Percentiles rank a stretch among this genome's conserved stretches.
Conservation (phyloP, 2,113 vertebrate genomes). For the Pelusios castaneus region DNA sequence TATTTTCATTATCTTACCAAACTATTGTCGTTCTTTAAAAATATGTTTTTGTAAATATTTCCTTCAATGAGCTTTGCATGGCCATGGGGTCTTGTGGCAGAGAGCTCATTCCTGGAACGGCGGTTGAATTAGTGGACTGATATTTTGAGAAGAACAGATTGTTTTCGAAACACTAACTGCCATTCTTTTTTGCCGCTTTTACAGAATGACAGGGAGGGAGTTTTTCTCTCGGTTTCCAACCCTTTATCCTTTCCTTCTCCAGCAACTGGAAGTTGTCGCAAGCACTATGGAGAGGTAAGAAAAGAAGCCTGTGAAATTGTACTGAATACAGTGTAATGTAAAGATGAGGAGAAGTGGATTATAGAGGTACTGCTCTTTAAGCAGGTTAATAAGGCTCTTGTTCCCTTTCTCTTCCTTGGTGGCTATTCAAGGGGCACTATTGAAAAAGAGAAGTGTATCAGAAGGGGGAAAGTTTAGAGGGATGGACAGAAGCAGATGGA, state of each 20-base stretch:
- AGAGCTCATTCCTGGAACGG: neutral
- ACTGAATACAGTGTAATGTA: neutral
- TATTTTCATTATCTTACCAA: neutral
- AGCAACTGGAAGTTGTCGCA: constrained; percentile 87
- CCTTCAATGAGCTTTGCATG: neutral
- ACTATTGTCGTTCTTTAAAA: neutral
- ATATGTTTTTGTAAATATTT: neutral
- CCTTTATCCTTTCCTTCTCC: constrained; percentile 93
- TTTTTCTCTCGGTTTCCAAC: constrained; percentile 95
- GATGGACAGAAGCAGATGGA: neutral
- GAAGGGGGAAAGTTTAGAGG: neutral
- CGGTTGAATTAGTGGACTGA: neutral
- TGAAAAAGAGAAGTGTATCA: neutral
- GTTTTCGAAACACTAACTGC: neutral
- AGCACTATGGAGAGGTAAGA: constrained; percentile 88
- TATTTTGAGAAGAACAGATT: neutral
- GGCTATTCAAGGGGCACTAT: neutral
- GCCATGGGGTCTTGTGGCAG: neutral
- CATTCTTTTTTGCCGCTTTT: neutral
- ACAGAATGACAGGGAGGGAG: constrained; percentile 95
- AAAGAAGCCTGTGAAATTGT: neutral
- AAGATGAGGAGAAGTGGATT: neutral
- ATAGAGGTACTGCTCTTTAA: neutral
- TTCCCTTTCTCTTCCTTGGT: neutral
- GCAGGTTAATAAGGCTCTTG: neutral